These are phyloP conservation scores for Octopus sinensis DNA, from an alignment of 1,140 invertebrate species.

Conservation along the genomic window DNA sequence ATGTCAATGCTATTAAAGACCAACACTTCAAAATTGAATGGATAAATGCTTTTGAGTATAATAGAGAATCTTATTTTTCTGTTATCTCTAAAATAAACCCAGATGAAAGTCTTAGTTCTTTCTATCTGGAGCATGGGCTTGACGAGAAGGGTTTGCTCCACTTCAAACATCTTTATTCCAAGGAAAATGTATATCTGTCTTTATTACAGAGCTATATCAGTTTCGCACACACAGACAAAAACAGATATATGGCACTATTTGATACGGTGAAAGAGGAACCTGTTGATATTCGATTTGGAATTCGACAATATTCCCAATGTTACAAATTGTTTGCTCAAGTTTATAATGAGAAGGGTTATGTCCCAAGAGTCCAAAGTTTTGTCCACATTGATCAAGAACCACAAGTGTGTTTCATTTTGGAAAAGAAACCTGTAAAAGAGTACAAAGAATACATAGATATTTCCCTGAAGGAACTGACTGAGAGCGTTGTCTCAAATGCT, in stretches of 20 bases:
- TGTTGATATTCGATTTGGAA: slow-evolving; percentile 44
- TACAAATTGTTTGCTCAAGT: slow-evolving; percentile 44
- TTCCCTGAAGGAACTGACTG: slow-evolving; percentile 26
- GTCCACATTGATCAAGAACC: slow-evolving; percentile 36
- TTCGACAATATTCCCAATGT: slow-evolving; percentile 42
- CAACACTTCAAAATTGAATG: slow-evolving; percentile 42
- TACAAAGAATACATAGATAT: slow-evolving; percentile 43
- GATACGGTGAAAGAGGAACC: slow-evolving; percentile 33
- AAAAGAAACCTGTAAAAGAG: slow-evolving; percentile 34
- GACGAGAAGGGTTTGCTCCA: slow-evolving; percentile 33
- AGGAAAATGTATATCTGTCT: slow-evolving; percentile 42
- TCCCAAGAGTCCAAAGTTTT: slow-evolving; percentile 43
- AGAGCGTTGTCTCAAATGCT: slow-evolving; percentile 29
- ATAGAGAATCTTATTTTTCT: slow-evolving; percentile 35
- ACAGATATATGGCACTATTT: slow-evolving; percentile 42
- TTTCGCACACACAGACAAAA: slow-evolving; percentile 31
- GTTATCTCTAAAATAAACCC: slow-evolving; percentile 31
- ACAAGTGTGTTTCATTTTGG: slow-evolving; percentile 44
- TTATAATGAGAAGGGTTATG: slow-evolving; percentile 43
- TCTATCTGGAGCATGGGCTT: slow-evolving; percentile 40
- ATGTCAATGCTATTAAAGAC: slow-evolving; percentile 35
- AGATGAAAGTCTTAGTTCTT: slow-evolving; percentile 23
- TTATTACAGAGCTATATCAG: slow-evolving; percentile 48
- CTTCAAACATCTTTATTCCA: slow-evolving; percentile 37
- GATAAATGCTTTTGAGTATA: slow-evolving; percentile 38